Evolutionary conservation across 2,888 invertebrate species (phyloP), one percentile per base, ranked within the genome.

Genomic region (Colostygia pectinataria): DNA sequence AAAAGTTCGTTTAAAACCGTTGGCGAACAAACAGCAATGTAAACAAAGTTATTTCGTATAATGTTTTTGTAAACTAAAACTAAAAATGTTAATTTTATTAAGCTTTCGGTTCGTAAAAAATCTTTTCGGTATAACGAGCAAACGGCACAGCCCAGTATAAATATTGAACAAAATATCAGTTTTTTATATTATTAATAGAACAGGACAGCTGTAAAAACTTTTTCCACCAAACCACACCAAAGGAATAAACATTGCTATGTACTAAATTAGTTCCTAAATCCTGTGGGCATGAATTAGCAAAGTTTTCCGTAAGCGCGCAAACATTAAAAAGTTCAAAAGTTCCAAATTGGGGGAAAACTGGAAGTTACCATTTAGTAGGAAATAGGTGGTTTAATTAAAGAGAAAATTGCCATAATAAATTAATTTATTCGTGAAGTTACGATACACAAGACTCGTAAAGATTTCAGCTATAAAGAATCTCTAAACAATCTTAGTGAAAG

Each of bases 271-370:
- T 56, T 53, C 47, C 29, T 44, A 41, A 57, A 64, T 56, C 61
- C 55, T 50, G 50, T 53, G 53, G 53, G 77, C 73, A 84, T 81
- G 83, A 83, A 85, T 84, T 83, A 80, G 61, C 66, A 80, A 84
- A 84, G 61, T 84, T 83, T 37, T 34, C 44, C 18, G 57, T 49
- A 62, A 67, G 71, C 62, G 71, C 67, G 79, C 75, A 77, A 79
- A 77, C 80, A 79, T 80, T 68, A 74, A 71, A 72, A 80, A 80
- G 78, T 81, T 80, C 46, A 55, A 62, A 68, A 72, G 70, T 71
- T 56, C 10, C 47, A 46, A 49, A 57, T 50, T 55, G 14, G 44
- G 59, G 53, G 54, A 41, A 52, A 55, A 59, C 61, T 44, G 44
- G 57, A 56, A 55, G 61, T 59, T 55, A 47, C 33, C 51, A 51